Base-by-base conservation (phyloP, 2,888 invertebrate species). In the Tinea semifulvella region DNA sequence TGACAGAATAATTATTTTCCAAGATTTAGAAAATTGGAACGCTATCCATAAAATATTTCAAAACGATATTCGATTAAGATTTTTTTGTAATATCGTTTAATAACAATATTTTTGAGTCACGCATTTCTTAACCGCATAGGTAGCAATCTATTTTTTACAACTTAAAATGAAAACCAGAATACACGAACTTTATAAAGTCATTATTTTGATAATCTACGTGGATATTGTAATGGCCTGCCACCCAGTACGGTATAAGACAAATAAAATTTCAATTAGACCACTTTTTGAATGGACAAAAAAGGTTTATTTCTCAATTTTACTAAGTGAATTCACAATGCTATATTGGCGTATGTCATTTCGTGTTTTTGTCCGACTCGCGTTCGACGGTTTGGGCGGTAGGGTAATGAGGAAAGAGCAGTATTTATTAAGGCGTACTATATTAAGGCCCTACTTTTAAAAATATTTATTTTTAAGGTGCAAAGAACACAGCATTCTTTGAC, bases 231-330 rank as follows among this genome's bases (percentile, higher is more conserved):
- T 62, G 60, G 60, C 52, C 57, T 58, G 68, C 79, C 79, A 79
- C 79, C 79, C 79, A 79, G 63, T 22, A 40, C 2, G 22, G 40
- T 22, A 5, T 17, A 17, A 65, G 63, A 63, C 70, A 75, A 70
- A 73, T 75, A 69, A 75, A 74, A 75, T 77, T 75, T 77, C 75
- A 79, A 79, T 79, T 77, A 75, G 72, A 72, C 63, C 64, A 68
- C 56, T 65, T 70, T 72, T 68, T 65, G 59, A 16, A 53, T 57
- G 52, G 8, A 54, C 58, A 62, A 62, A 68, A 71, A 70, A 65
- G 55, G 60, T 74, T 74, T 69, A 77, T 67, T 71, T 79, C 75
- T 76, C 74, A 77, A 77, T 77, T 76, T 72, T 52, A 56, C 58
- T 67, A 68, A 79, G 73, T 75, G 73, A 75, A 68, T 70, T 61